Base-by-base conservation (phyloP, 2,797 vertebrate genomes). In the Lutjanus argentimaculatus region DNA sequence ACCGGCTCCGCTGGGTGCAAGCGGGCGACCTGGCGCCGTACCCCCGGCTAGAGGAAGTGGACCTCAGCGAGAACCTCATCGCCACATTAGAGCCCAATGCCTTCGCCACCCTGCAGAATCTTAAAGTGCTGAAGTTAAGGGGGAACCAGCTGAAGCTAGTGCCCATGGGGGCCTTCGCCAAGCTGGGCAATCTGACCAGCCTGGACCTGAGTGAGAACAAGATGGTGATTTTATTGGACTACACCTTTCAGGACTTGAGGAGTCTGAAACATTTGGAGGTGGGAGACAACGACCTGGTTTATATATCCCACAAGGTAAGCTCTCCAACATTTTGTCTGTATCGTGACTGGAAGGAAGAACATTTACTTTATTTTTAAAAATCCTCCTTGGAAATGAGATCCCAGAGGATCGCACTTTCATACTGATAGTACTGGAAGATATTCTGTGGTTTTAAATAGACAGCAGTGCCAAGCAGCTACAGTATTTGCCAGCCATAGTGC, bases 131-230 rank as follows among this genome's bases (percentile, higher is more conserved):
- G 88, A 95, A 96, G 83, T 94, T 99, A 59, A 93, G 97, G 0
- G 97, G 96, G 1, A 99, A 99, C 94, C 97, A 98, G 90, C 94
- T 99, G 56, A 98, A 98, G 92, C 94, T 99, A 56, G 96, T 99
- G 71, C 97, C 98, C 0, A 96, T 97, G 0, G 98, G 98, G 0
- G 97, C 98, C 51, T 99, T 99, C 62, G 96, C 97, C 62, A 97
- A 96, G 77, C 95, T 99, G 76, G 95, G 95, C 69, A 99, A 99
- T 91, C 97, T 99, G 80, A 99, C 97, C 40, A 95, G 97, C 59
- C 91, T 99, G 85, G 99, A 99, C 91, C 96, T 99, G 87, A 99
- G 99, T 1, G 97, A 99, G 92, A 99, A 99, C 94, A 97, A 97
- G 89, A 96, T 99, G 22, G 99, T 99, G 72, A 97, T 99, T 88